Evolutionary conservation across 1,140 invertebrate genomes (phyloP).

Genomic region (Hycleus phaleratus): DNA sequence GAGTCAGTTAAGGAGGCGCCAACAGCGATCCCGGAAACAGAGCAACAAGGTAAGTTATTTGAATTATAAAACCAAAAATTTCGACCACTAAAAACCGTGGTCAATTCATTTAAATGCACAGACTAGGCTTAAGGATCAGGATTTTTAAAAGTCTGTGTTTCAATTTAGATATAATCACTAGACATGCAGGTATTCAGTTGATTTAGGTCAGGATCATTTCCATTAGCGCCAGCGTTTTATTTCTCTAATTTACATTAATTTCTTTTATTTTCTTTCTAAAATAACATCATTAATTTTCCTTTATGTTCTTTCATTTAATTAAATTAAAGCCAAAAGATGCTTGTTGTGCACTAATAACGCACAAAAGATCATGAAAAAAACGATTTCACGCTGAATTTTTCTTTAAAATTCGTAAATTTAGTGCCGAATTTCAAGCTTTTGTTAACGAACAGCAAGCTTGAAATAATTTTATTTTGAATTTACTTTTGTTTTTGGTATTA

Average conservation of each 20-base stretch:
- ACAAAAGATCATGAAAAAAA: too few species aligned
- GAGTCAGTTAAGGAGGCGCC: conserved; percentile 8
- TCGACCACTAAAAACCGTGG: background rate
- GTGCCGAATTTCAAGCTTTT: too few species aligned
- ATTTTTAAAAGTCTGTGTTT: conserved; percentile 2
- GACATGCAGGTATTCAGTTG: conserved; percentile 12
- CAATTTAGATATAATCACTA: background rate
- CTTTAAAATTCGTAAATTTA: too few species aligned
- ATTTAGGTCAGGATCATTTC: conserved; percentile 6
- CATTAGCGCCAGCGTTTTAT: conserved; percentile 7
- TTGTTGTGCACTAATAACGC: conserved; percentile 22
- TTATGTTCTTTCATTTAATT: background rate
- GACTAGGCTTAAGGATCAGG: background rate
- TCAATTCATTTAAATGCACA: background rate
- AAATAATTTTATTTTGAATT: too few species aligned
- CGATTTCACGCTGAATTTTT: too few species aligned
- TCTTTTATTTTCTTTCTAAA: conserved; percentile 9
- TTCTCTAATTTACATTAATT: conserved; percentile 11
- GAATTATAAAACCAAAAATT: background rate
- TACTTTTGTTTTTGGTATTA: too few species aligned
- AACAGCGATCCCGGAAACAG: conserved; percentile 22
- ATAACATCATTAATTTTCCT: background rate
- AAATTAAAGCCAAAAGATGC: conserved; percentile 31
- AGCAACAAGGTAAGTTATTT: conserved; percentile 33
- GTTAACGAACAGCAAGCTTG: too few species aligned